A percentile compares a stretch with the other conserved stretches of the same genome.
Evolutionary conservation across 2,888 invertebrate genomes (phyloP).

Genomic region (Schrankia costaestrigalis): DNA sequence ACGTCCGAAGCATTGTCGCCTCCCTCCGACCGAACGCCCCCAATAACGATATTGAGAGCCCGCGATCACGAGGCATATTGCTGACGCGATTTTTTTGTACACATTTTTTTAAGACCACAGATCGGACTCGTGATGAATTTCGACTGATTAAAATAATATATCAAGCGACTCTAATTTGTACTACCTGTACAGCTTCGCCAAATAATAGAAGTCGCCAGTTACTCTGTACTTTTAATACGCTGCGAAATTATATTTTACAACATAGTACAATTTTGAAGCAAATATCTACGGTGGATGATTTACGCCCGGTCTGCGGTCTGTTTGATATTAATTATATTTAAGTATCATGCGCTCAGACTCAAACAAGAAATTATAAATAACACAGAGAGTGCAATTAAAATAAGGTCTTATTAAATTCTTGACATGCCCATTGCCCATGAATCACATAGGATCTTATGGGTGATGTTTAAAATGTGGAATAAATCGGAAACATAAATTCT

Average conservation of each 20-base stretch:
- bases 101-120: slow-evolving; percentile 21
- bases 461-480: slow-evolving; percentile 3
- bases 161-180: slow-evolving; percentile 21
- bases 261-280: too few species aligned
- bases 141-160: slow-evolving; percentile 4
- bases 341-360: slow-evolving; percentile 59
- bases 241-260: too few species aligned
- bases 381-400: slow-evolving; percentile 45
- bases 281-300: slow-evolving; percentile 8
- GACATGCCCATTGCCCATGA: slow-evolving; percentile 32
- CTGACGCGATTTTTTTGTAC: slow-evolving; percentile 24
- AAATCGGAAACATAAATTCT: background rate
- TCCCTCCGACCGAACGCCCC: slow-evolving; percentile 39
- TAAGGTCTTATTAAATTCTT: slow-evolving; percentile 24
- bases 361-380: slow-evolving; percentile 68
- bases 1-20: slow-evolving; percentile 41
- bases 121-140: slow-evolving; percentile 17
- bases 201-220: slow-evolving; percentile 11
- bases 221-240: slow-evolving; percentile 9
- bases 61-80: slow-evolving; percentile 51
- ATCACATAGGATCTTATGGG: too few species aligned
- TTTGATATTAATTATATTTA: slow-evolving; percentile 19
- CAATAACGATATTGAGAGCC: slow-evolving; percentile 53
- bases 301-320: slow-evolving; percentile 32
- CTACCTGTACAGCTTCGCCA: slow-evolving; percentile 11